Percentiles rank a stretch among this genome's conserved stretches.
These are phyloP conservation scores for Yponomeuta evonymella DNA, from an alignment of 2,888 invertebrate species.

Conservation along the genomic window DNA sequence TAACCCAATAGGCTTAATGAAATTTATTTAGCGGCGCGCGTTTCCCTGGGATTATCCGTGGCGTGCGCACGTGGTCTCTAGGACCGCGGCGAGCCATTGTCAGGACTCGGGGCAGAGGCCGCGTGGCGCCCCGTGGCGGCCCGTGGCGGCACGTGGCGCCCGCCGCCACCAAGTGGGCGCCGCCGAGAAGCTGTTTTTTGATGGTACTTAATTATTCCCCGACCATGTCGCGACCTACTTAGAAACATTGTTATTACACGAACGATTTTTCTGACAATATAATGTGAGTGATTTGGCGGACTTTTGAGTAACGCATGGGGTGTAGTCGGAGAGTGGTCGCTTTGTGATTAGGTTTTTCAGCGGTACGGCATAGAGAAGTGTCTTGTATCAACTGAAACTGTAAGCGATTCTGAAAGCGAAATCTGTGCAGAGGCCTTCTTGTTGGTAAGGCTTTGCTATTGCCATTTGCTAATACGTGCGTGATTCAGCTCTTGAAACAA, in stretches of 20 bases:
- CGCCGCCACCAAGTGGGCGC: constrained; percentile 31
- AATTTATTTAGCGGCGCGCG: constrained; percentile 5
- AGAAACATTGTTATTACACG: constrained; percentile 34
- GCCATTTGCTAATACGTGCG: too few species aligned
- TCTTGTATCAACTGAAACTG: too few species aligned
- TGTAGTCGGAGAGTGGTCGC: background rate
- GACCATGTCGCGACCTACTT: constrained; percentile 49
- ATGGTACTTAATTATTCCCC: constrained; percentile 59
- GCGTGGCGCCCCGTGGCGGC: constrained; percentile 38
- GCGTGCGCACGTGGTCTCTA: constrained; percentile 20
- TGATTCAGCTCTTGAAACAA: too few species aligned
- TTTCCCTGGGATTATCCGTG: constrained; percentile 2
- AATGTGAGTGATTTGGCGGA: background rate
- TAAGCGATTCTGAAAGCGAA: too few species aligned
- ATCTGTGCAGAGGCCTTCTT: too few species aligned
- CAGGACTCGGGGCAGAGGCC: constrained; percentile 32
- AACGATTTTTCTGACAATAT: background rate
- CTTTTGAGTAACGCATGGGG: background rate
- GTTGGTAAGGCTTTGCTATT: too few species aligned
- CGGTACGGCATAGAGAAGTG: background rate
- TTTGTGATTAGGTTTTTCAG: background rate
- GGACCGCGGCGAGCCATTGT: constrained; percentile 37
- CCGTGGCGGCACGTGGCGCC: constrained; percentile 34
- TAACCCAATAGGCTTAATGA: background rate
- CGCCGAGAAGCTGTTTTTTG: constrained; percentile 39